phyloP scores from a whole-genome alignment of 2,888 invertebrate species.

The Noctua janthina region DNA sequence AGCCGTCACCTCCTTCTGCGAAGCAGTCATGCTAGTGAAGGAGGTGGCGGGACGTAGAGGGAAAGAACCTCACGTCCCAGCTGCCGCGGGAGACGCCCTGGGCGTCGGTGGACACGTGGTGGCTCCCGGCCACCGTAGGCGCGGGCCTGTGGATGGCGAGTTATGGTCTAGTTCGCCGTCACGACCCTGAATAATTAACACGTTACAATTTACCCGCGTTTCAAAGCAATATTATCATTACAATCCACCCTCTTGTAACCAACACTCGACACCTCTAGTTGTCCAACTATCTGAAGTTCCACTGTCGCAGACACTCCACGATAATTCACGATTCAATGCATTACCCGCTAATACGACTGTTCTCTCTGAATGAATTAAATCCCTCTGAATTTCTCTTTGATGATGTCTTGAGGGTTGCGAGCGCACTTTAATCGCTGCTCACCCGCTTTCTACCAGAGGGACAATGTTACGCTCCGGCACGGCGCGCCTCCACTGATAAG shows the following conservation, averaged over 20 bases:
- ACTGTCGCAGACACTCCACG: background rate
- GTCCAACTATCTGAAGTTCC: slow-evolving; percentile 11
- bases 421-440: slow-evolving; percentile 64
- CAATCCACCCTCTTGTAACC: background rate
- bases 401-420: slow-evolving; percentile 61
- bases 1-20: too few relatives aligned
- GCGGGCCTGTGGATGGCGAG: too few relatives aligned
- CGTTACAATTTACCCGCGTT: slow-evolving; percentile 7
- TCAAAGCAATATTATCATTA: slow-evolving; percentile 19
- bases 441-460: slow-evolving; percentile 55
- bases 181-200: slow-evolving; percentile 2
- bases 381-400: slow-evolving; percentile 57
- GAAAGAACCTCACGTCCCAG: too few relatives aligned
- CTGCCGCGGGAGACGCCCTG: too few relatives aligned
- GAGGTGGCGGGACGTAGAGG: too few relatives aligned
- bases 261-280: slow-evolving; percentile 29
- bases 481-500: slow-evolving; percentile 72
- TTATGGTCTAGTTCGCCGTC: too few relatives aligned
- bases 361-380: slow-evolving; percentile 61
- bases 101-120: too few relatives aligned
- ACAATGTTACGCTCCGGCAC: slow-evolving; percentile 71
- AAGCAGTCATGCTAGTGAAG: too few relatives aligned
- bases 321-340: slow-evolving; percentile 41
- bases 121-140: too few relatives aligned
- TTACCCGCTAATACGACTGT: slow-evolving; percentile 47